A percentile compares a stretch with the other conserved stretches of the same genome.
phyloP scores from a whole-genome alignment of 2,797 vertebrate species.

The Stomatorhinus walkeri region DNA sequence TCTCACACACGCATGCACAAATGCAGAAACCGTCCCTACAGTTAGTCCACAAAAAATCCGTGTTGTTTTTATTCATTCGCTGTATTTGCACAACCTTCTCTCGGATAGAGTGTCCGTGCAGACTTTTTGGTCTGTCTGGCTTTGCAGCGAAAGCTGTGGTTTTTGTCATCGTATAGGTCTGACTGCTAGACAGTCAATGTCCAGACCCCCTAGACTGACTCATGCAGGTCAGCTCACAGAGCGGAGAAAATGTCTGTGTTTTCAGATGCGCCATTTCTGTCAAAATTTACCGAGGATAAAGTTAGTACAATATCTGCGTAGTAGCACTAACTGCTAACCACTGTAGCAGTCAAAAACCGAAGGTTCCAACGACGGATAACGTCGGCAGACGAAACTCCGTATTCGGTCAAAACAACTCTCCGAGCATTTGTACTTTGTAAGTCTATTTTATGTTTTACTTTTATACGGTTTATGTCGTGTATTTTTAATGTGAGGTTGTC shows the following conservation, averaged over 20 bases:
- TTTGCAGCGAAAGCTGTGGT: conserved; percentile 3
- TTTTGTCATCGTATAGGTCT: conserved; percentile 11
- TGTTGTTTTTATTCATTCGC: not conserved
- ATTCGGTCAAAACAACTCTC: not conserved
- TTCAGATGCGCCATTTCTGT: not conserved
- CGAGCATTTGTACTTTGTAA: not conserved
- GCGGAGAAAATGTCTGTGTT: not conserved
- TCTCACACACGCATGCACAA: not conserved
- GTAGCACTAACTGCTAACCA: not conserved
- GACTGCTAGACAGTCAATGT: not conserved
- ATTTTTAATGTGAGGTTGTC: not conserved
- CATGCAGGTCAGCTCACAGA: not conserved
- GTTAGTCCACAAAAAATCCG: not conserved
- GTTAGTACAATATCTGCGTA: not conserved
- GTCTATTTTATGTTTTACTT: not conserved
- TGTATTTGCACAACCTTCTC: conserved; percentile 13
- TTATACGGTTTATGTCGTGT: not conserved
- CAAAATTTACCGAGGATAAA: not conserved
- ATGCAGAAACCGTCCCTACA: not conserved
- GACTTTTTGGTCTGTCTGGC: conserved; percentile 1
- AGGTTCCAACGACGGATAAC: conserved; percentile 5
- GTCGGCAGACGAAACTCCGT: not conserved
- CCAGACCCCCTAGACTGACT: conserved; percentile 14
- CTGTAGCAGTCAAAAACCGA: not conserved
- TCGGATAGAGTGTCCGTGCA: not conserved